Evolutionary conservation across 2,888 invertebrate species (phyloP), one percentile per base, ranked within the genome.

Genomic region (Blastobasis lacticolella): DNA sequence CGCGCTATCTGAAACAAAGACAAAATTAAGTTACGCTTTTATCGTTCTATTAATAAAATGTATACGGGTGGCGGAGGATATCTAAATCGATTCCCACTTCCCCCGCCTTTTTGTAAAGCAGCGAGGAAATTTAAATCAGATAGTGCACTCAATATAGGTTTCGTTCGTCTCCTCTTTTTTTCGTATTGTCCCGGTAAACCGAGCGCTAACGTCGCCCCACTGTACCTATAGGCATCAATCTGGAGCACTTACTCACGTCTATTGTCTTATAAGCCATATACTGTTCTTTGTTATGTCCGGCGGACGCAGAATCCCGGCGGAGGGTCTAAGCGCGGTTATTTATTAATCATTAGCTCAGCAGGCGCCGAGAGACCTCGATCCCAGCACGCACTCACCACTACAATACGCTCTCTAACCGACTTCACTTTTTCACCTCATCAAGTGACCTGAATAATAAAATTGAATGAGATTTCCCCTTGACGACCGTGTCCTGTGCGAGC

Each of bases 361-460:
- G 50, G 60, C 60, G 57, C 64, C 57, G 64, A 67, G 73, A 62
- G 67, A 70, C 71, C 74, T 66, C 65, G 73, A 71, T 64, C 69
- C 61, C 70, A 67, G 66, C 72, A 74, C 73, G 75, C 75, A 68
- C 68, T 70, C 66, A 59, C 57, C 53, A 58, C 67, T 69, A 74
- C 74, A 76, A 78, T 72, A 67, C 69, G 63, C 69, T 63, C 76
- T 75, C 66, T 52, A 67, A 62, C 67, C 65, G 67, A 62, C 72
- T 75, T 75, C 71, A 69, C 74, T 76, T 76, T 23, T 72, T 66
- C 62, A 69, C 69, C 63, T 61, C 63, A 61, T 73, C 66, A 69
- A 75, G 76, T 72, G 66, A 58, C 62, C 61, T 64, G 71, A 71
- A 79, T 74, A 76, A 78, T 73, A 78, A 71, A 75, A 73, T 67